Evolutionary conservation across 2,113 vertebrate species (phyloP).

Genomic region (Setophaga coronata): DNA sequence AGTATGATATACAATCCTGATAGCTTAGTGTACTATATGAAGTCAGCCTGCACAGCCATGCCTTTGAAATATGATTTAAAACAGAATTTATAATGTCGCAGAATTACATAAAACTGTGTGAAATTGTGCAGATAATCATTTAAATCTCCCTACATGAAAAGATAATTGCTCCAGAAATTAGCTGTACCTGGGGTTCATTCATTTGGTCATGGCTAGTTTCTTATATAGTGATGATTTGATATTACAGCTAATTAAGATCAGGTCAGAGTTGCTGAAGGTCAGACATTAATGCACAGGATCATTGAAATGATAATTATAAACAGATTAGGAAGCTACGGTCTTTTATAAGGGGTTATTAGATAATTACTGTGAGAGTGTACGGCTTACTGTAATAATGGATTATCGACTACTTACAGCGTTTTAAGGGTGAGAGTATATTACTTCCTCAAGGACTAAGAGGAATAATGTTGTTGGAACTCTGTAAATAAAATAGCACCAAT

Average conservation of each 20-base stretch:
- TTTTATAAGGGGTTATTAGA: constrained; percentile 94
- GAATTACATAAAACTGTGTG: constrained; percentile 95
- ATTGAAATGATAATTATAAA: constrained; percentile 99
- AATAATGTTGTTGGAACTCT: constrained; percentile 59
- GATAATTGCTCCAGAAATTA: constrained; percentile 99
- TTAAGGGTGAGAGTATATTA: constrained; percentile 78
- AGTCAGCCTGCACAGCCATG: constrained; percentile 63
- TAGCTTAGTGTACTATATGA: constrained; percentile 60
- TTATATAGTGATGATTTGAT: constrained; percentile 94
- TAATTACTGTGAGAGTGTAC: constrained; percentile 91
- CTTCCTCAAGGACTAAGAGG: constrained; percentile 80
- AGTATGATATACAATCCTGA: constrained; percentile 22
- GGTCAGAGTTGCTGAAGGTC: constrained; percentile 99
- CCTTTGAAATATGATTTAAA: constrained; percentile 90
- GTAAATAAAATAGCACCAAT: constrained; percentile 62
- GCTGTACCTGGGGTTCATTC: constrained; percentile 98
- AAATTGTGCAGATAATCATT: constrained; percentile 99
- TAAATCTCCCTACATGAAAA: constrained; percentile 99
- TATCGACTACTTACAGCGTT: constrained; percentile 82
- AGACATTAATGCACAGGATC: constrained; percentile 95
- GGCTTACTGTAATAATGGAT: constrained; percentile 93
- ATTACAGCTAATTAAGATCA: constrained; percentile 98
- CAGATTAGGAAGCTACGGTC: constrained; percentile 99
- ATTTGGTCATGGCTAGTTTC: constrained; percentile 99
- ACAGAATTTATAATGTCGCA: constrained; percentile 85